These are phyloP conservation scores for Corythoichthys haematopterus DNA, from an alignment of 2,113 vertebrate species.

Conservation along the genomic window DNA sequence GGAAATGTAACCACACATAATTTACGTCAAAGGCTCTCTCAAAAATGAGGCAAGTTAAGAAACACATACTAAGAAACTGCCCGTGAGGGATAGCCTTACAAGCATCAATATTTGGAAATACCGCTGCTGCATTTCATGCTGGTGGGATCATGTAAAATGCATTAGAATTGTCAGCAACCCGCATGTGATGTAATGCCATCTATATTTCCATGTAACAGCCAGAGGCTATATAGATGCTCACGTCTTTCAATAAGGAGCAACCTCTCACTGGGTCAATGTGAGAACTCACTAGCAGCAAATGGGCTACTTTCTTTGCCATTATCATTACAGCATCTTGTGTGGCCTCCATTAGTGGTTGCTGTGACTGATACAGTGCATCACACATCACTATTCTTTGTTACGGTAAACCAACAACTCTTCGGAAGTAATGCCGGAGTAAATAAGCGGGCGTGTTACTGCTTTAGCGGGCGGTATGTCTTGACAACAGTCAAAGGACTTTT, in stretches of 20 bases:
- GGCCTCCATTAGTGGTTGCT: slow-evolving; percentile 17
- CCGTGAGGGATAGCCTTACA: slow-evolving; percentile 20
- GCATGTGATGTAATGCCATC: slow-evolving; percentile 34
- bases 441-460: slow-evolving; percentile 4
- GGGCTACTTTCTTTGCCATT: slow-evolving; percentile 42
- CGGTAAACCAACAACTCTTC: neutral
- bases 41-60: slow-evolving; percentile 12
- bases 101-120: slow-evolving; percentile 17
- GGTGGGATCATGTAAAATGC: slow-evolving; percentile 36
- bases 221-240: slow-evolving; percentile 29
- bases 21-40: neutral
- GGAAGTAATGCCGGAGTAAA: slow-evolving; percentile 16
- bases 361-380: slow-evolving; percentile 23
- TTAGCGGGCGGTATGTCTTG: neutral
- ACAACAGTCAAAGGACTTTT: neutral
- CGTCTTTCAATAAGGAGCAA: slow-evolving; percentile 29
- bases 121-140: slow-evolving; percentile 9
- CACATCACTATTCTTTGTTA: slow-evolving; percentile 9
- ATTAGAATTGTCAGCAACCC: slow-evolving; percentile 27
- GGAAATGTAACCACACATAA: too few relatives aligned
- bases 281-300: slow-evolving; percentile 38
- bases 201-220: slow-evolving; percentile 31
- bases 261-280: slow-evolving; percentile 23
- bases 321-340: slow-evolving; percentile 31
- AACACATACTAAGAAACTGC: slow-evolving; percentile 6